Evolutionary conservation across 2,113 vertebrate genomes (phyloP).

Genomic region (Cyanoderma ruficeps): DNA sequence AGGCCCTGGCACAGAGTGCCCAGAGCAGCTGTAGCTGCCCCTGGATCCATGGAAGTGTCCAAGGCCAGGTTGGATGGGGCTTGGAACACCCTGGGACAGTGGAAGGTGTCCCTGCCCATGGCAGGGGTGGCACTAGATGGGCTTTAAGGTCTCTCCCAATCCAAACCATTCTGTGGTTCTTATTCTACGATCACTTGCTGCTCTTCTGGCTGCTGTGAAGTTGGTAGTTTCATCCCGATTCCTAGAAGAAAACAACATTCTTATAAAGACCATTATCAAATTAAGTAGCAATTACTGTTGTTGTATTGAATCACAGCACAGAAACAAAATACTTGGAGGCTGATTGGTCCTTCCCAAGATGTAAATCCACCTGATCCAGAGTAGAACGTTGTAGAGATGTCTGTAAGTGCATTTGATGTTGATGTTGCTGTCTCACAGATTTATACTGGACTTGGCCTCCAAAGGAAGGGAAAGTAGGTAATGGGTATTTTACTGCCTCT

Average conservation of each 20-base stretch:
- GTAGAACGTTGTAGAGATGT: neutral
- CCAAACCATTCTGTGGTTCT: neutral
- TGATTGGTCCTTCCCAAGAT: neutral
- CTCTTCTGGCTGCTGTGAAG: neutral
- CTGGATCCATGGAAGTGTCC: too few relatives aligned
- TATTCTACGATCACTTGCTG: rapidly evolving
- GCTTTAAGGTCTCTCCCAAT: neutral
- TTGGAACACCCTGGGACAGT: rapidly evolving
- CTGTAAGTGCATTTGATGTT: neutral
- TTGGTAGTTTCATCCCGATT: neutral
- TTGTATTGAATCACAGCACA: neutral
- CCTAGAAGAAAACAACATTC: neutral
- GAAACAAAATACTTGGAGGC: neutral
- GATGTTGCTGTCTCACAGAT: neutral
- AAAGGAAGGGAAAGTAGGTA: neutral
- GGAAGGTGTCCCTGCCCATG: neutral
- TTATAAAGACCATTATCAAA: neutral
- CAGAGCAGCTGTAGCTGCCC: too few relatives aligned
- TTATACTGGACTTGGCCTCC: neutral
- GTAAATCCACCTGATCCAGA: neutral
- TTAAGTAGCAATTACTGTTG: neutral
- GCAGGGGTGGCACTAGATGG: too few relatives aligned
- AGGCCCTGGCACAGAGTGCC: too few relatives aligned
- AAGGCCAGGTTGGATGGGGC: too few relatives aligned
- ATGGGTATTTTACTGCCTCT: conserved; percentile 47